phyloP scores from a whole-genome alignment of 2,113 vertebrate species.

The Mesembrinibis cayennensis region DNA sequence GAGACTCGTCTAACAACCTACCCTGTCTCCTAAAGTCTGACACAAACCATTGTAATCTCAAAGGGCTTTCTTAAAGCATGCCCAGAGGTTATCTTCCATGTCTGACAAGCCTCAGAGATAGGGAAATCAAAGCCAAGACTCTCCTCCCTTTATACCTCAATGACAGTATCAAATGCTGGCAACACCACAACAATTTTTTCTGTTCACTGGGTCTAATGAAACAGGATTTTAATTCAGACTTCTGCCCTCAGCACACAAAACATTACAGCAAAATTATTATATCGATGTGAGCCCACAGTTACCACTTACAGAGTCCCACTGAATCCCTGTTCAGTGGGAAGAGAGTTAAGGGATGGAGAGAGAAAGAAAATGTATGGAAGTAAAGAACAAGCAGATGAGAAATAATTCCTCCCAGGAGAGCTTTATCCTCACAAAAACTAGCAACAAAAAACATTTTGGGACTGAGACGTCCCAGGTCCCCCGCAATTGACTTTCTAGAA shows the following conservation, averaged over 20 bases:
- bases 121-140: slow-evolving; percentile 2
- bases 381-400: slow-evolving; percentile 71
- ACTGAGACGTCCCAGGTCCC: neutral
- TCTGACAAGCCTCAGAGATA: neutral
- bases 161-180: slow-evolving; percentile 55
- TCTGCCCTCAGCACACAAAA: slow-evolving; percentile 46
- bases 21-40: neutral
- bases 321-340: slow-evolving; percentile 55
- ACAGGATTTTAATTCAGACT: neutral
- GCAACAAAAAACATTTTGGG: neutral
- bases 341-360: slow-evolving; percentile 53
- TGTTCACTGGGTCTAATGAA: neutral
- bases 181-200: neutral
- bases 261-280: neutral
- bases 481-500: neutral
- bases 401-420: slow-evolving; percentile 48
- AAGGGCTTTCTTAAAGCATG: neutral
- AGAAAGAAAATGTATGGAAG: slow-evolving; percentile 70
- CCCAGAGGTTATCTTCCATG: neutral
- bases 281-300: slow-evolving; percentile 58
- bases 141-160: neutral
- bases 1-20: neutral
- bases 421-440: slow-evolving; percentile 26
- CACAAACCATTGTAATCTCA: neutral
- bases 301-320: slow-evolving; percentile 66